These are phyloP conservation scores for Drosophila ambigua DNA, from an alignment of 1,140 invertebrate genomes.

Conservation along the genomic window DNA sequence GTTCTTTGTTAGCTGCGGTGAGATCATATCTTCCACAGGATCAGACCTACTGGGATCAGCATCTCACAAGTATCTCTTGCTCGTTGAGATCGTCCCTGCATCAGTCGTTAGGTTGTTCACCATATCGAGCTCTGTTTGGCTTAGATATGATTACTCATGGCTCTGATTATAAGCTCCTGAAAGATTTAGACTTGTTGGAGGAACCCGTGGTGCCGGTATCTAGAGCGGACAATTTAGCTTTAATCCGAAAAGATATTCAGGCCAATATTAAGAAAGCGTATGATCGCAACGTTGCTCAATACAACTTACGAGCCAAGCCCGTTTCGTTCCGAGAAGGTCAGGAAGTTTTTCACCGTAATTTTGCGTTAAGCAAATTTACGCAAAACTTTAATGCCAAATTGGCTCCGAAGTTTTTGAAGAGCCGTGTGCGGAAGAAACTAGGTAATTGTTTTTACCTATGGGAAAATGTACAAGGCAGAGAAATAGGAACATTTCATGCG, in stretches of 20 bases:
- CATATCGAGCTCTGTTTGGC: constrained; percentile 24
- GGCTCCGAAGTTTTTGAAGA: constrained; percentile 5
- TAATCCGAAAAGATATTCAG: neutral
- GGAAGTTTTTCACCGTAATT: too few relatives aligned
- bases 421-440: constrained; percentile 3
- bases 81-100: constrained; percentile 16
- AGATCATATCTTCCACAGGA: constrained; percentile 24
- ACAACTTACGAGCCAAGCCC: too few relatives aligned
- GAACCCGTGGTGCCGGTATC: neutral
- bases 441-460: constrained; percentile 8
- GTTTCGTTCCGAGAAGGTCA: too few relatives aligned
- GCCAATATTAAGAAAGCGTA: neutral
- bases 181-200: neutral
- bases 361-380: constrained; percentile 3
- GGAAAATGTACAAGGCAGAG: constrained; percentile 16
- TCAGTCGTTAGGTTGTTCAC: constrained; percentile 15
- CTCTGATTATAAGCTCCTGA: neutral
- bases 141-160: constrained; percentile 17
- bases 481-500: neutral
- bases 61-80: constrained; percentile 18
- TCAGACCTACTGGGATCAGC: constrained; percentile 30
- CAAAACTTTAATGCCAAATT: constrained; percentile 19
- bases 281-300: too few relatives aligned
- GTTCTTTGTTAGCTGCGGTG: constrained; percentile 36
- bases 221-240: neutral